These are phyloP conservation scores for Yoshiicerus persimilis DNA, from an alignment of 1,140 invertebrate genomes.

Conservation along the genomic window DNA sequence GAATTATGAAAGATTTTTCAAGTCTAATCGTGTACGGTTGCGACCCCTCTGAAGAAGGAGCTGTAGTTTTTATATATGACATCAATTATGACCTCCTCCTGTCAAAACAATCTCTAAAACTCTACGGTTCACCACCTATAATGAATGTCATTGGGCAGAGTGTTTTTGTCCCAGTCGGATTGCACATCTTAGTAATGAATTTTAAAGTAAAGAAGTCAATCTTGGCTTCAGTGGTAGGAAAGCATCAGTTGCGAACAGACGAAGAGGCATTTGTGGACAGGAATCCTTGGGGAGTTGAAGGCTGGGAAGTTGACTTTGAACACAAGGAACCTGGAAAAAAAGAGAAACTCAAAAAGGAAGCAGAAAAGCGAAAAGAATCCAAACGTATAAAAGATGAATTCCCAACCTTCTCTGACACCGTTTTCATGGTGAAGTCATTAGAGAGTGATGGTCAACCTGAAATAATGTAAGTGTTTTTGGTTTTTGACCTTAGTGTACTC, in stretches of 20 bases:
- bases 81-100: slow-evolving; percentile 40
- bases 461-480: slow-evolving; percentile 39
- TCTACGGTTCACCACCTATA: slow-evolving; percentile 39
- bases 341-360: not conserved
- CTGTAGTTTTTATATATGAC: slow-evolving; percentile 44
- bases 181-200: slow-evolving; percentile 41
- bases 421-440: slow-evolving; percentile 16
- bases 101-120: slow-evolving; percentile 42
- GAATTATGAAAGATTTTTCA: not conserved
- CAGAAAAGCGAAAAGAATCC: not conserved
- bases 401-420: not conserved
- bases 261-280: slow-evolving; percentile 40
- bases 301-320: slow-evolving; percentile 16
- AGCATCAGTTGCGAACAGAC: slow-evolving; percentile 24
- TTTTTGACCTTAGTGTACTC: not conserved
- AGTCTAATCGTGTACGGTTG: slow-evolving; percentile 37
- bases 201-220: slow-evolving; percentile 32
- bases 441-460: slow-evolving; percentile 44
- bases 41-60: slow-evolving; percentile 45
- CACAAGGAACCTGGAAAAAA: not conserved
- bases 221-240: slow-evolving; percentile 39
- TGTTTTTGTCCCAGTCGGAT: slow-evolving; percentile 44
- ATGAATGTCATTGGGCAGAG: slow-evolving; percentile 28
- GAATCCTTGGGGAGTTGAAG: slow-evolving; percentile 33
- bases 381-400: not conserved